Conservation (phyloP, 2,797 vertebrate genomes). For the Caiman crocodilus region DNA sequence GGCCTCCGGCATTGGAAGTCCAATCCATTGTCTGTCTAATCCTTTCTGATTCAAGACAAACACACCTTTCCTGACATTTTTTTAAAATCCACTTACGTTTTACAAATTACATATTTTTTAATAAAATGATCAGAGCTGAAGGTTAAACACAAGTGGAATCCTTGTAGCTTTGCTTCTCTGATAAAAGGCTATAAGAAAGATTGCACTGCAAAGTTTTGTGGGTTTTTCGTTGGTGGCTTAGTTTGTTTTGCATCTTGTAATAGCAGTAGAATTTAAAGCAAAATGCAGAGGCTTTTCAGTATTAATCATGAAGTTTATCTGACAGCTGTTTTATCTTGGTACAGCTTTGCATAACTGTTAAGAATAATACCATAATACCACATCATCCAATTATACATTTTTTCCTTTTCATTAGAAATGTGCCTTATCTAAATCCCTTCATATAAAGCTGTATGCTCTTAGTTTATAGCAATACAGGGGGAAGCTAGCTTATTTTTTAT, state of each 20-base stretch:
- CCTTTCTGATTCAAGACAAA: neutral
- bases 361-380: neutral
- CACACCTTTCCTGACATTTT: rapidly evolving
- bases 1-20: neutral
- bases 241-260: neutral
- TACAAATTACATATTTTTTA: rapidly evolving
- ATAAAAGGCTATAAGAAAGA: neutral
- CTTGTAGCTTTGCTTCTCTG: rapidly evolving
- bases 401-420: neutral
- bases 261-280: neutral
- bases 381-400: neutral
- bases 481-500: conserved; percentile 7
- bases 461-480: neutral
- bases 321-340: conserved; percentile 16
- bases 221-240: neutral
- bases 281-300: neutral
- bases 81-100: rapidly evolving
- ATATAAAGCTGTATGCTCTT: neutral
- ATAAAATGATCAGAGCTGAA: neutral
- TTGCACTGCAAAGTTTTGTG: neutral
- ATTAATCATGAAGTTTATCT: neutral
- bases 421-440: neutral
- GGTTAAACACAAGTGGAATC: neutral
- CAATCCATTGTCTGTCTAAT: rapidly evolving
- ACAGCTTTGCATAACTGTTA: neutral